Evolutionary conservation across 2,113 vertebrate species (phyloP), one percentile per base, ranked within the genome.

Genomic region (Tupaia chinensis): DNA sequence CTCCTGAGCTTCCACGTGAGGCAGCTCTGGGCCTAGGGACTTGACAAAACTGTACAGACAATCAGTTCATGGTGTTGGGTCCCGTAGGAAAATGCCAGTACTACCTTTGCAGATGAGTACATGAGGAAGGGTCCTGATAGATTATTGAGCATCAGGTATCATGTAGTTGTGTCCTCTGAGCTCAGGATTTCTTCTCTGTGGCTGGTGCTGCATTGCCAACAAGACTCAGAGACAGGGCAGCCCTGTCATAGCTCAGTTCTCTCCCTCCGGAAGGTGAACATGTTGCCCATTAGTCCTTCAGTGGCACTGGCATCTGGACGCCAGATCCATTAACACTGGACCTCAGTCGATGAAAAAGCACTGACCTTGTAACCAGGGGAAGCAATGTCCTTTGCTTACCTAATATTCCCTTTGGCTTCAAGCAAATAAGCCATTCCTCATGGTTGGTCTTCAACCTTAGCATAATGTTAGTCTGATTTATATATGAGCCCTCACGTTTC

Each of bases 271-370:
- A 73, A 86, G 58, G 53, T 5, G 0, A 22, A 34, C 14, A 54
- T 0, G 0, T 5, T 9, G 8, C 9, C 11, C 5, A 0, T 4
- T 2, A 2, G 54, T 10, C 53, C 58, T 25, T n/a, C 0, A 0
- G 7, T 12, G 56, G 27, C 54, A 72, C 65, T 3, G 0, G 32
- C 77, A 14, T 66, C 65, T 77, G 68, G 83, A 69, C 34, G 68
- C 87, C 22, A 11, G 19, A 53, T 9, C 73, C 92, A 12, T 90
- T 82, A 88, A 78, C 97, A 58, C 74, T 15, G 12, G 34, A 14
- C 58, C n/a, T 34, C 60, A 66, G 2, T 9, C 3, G 0, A 29
- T 0, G 14, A 78, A 92, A 63, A 87, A 54, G 29, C 12, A 0
- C 56, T 88, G 77, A 77, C 95, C 89, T 86, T 34, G 73, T 5